Base-by-base conservation (phyloP, 2,888 invertebrate species). In the Boloria euphrosyne region DNA sequence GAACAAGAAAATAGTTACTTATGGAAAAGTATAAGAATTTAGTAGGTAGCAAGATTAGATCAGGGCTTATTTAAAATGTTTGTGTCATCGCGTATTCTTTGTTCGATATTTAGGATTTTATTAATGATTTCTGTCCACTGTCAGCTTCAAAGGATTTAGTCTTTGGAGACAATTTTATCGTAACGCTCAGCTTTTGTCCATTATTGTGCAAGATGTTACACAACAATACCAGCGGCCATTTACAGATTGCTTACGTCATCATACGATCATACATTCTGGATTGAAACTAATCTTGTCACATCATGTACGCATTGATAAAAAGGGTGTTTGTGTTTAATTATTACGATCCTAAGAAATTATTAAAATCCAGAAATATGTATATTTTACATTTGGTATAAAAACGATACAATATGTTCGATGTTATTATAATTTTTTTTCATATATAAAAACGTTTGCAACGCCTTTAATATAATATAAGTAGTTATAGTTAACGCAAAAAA, bases 151-250 rank as follows among this genome's bases (percentile, higher is more conserved):
- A 90, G 86, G 86, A 87, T 86, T 87, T 76, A 78, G 76, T 74
- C 75, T 76, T 74, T 76, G 79, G 81, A 80, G 85, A 87, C 87
- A 87, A 82, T 89, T 86, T 89, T 89, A 89, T 91, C 90, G 85
- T 80, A 73, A 76, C 80, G 76, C 78, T 82, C 73, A 75, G 77
- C 85, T 79, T 85, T 90, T 89, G 85, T 86, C 80, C 78, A 75
- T 72, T 72, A 74, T 77, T 81, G 81, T 83, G 86, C 87, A 85
- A 89, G 85, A 87, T 85, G 85, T 89, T 88, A 86, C 85, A 85
- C 87, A 90, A 87, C 87, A 84, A 84, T 83, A 78, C 82, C 83
- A 82, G 84, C 83, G 83, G 76, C 73, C 61, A 76, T 78, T 79
- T 76, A 72, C 70, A 75, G 72, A 78, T 76, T 83, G 90, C 88